Conservation (phyloP, 1,140 invertebrate species). For the Mamestra configurata region DNA sequence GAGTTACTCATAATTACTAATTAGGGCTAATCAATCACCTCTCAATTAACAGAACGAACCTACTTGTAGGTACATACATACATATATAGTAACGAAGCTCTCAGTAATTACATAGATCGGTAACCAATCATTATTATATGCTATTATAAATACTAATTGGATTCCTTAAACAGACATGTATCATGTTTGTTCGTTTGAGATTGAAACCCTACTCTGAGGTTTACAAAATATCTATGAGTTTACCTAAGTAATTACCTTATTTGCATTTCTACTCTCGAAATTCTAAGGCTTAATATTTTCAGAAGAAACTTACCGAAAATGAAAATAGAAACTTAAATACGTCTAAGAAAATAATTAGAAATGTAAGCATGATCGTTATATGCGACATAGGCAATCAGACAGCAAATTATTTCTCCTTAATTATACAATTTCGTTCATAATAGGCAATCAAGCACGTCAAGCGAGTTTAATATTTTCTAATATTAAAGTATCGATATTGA, state of each 20-base stretch:
- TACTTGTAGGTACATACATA: not conserved
- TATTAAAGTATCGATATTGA: not conserved
- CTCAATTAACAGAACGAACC: conserved; percentile 10
- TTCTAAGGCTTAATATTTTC: too few species aligned
- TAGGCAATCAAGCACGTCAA: not conserved
- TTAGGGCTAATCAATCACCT: conserved; percentile 32
- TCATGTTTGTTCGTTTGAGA: not conserved
- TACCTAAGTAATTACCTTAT: too few species aligned
- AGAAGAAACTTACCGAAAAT: not conserved
- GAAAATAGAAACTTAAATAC: not conserved
- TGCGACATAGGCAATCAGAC: conserved; percentile 7
- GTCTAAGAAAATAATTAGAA: not conserved
- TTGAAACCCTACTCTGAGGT: not conserved
- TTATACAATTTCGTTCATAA: conserved; percentile 30
- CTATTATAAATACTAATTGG: conserved; percentile 13
- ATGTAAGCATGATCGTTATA: not conserved
- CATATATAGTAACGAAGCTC: not conserved
- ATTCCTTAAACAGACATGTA: not conserved
- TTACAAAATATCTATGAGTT: not conserved
- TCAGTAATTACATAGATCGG: conserved; percentile 14
- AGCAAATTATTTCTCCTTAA: conserved; percentile 18
- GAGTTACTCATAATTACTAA: conserved; percentile 28
- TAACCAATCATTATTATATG: conserved; percentile 18
- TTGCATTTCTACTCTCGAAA: too few species aligned
- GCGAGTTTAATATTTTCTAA: not conserved